phyloP scores from a whole-genome alignment of 2,113 vertebrate genomes.

The Calidris pygmaea region DNA sequence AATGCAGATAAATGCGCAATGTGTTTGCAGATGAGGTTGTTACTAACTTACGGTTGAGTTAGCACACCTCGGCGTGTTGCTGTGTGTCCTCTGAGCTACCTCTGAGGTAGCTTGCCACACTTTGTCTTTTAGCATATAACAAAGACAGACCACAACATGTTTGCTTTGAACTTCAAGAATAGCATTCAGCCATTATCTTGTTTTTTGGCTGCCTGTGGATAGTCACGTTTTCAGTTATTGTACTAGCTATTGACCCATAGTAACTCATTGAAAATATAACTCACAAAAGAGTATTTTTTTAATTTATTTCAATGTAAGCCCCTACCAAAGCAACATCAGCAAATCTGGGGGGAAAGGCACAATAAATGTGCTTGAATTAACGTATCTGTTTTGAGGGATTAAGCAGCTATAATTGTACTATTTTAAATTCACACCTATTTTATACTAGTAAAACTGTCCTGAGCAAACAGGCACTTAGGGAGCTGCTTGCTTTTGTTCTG shows the following conservation, averaged over 20 bases:
- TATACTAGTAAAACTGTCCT: not conserved
- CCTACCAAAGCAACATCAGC: not conserved
- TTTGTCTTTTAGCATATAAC: not conserved
- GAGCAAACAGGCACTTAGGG: not conserved
- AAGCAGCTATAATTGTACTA: not conserved
- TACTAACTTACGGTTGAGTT: not conserved
- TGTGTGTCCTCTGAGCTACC: not conserved
- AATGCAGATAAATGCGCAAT: not conserved
- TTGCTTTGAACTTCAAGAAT: not conserved
- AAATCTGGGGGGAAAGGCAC: not conserved
- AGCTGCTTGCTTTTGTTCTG: not conserved
- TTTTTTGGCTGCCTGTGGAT: not conserved
- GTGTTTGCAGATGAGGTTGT: not conserved
- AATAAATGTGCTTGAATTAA: not conserved
- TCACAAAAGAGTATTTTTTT: fast-evolving
- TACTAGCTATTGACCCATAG: not conserved
- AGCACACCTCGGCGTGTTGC: not conserved
- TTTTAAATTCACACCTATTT: not conserved
- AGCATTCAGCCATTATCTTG: not conserved
- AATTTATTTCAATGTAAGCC: not conserved
- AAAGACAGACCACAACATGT: not conserved
- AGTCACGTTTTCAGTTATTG: not conserved
- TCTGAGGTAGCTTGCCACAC: not conserved
- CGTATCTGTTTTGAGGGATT: not conserved
- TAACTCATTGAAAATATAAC: not conserved